Evolutionary conservation across 1,140 invertebrate species (phyloP).

Genomic region (Ectropis grisescens): DNA sequence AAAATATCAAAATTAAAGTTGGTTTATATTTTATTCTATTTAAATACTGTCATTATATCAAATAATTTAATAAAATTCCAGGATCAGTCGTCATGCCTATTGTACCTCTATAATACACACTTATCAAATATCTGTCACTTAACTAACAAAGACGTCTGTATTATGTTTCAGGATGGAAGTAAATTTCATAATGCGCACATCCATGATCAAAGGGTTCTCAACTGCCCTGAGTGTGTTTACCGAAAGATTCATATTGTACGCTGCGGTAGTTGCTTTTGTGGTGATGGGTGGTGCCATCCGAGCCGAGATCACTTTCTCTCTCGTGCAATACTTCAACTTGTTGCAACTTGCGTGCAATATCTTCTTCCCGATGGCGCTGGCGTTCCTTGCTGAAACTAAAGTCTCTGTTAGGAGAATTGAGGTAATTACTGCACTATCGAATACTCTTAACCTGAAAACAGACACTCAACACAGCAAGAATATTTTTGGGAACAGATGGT

Average conservation of each 20-base stretch:
- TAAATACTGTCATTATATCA: too few relatives aligned
- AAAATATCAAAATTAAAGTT: too few relatives aligned
- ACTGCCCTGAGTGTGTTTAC: conserved; percentile 76
- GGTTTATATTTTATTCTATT: too few relatives aligned
- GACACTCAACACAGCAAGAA: too few relatives aligned
- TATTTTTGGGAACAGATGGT: too few relatives aligned
- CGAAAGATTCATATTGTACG: conserved; percentile 78
- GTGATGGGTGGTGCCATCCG: conserved; percentile 74
- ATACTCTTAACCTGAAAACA: too few relatives aligned
- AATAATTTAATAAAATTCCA: too few relatives aligned
- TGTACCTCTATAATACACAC: too few relatives aligned
- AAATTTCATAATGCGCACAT: conserved; percentile 75
- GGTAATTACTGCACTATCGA: too few relatives aligned
- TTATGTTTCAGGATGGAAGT: conserved; percentile 75
- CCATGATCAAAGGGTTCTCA: conserved; percentile 80
- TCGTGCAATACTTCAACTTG: conserved; percentile 81
- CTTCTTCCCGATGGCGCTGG: conserved; percentile 77
- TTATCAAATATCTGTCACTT: too few relatives aligned
- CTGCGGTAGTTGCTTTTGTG: conserved; percentile 79
- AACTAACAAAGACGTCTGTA: too few relatives aligned
- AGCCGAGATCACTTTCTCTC: conserved; percentile 79
- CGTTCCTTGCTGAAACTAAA: conserved; percentile 71
- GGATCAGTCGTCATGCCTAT: too few relatives aligned
- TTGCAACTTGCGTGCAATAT: conserved; percentile 81
- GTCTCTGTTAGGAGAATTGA: conserved; percentile 76